Base-by-base conservation (phyloP, 1,140 invertebrate genomes). In the Pteromalus puparum region DNA sequence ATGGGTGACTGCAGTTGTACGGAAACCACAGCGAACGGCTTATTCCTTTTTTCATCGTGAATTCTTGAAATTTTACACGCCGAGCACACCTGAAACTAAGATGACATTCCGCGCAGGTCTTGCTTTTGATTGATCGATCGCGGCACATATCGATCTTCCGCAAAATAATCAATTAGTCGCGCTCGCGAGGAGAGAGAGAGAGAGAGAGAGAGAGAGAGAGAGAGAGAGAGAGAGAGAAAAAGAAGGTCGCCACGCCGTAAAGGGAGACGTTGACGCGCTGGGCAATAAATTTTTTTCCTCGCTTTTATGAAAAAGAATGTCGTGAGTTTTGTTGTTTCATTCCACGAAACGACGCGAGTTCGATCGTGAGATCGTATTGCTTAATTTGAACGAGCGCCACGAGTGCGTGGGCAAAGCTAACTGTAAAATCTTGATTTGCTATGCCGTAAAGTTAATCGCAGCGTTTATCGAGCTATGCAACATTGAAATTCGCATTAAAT, bases 101-200 rank as follows among this genome's bases (percentile, higher is more conserved):
- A 73, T n/a, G 26, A 48, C 46, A 72, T 72, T 24, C 42, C n/a
- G 21, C 42, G 9, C 7, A n/a, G 18, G 2, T 61, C 53, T 30
- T 24, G 68, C 34, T 65, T n/a, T 73, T 30, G 73, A 82, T 28
- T 76, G 81, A 82, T 82, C 53, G 73, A 76, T 82, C 53, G 30
- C 21, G 30, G 38, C 28, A 34, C 34, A 68, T 48, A 82, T 76
- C 38, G 38, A 26, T 68, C 74, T 82, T 82, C 24, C 24, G 65
- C 61, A 46, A 76, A 82, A 82, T 82, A 82, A 82, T 82, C 81
- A 82, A 76, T 82, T 82, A 75, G 30, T 68, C 34, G 61, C 21
- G 34, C 81, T 77, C n/a, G 34, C 72, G 38, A 18, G 9, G 26
- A 9, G 4, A 28, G 10, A 42, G 38, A 26, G 65, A 82, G 30